phyloP scores from a whole-genome alignment of 2,113 vertebrate genomes.

The Toxotes chatareus region DNA sequence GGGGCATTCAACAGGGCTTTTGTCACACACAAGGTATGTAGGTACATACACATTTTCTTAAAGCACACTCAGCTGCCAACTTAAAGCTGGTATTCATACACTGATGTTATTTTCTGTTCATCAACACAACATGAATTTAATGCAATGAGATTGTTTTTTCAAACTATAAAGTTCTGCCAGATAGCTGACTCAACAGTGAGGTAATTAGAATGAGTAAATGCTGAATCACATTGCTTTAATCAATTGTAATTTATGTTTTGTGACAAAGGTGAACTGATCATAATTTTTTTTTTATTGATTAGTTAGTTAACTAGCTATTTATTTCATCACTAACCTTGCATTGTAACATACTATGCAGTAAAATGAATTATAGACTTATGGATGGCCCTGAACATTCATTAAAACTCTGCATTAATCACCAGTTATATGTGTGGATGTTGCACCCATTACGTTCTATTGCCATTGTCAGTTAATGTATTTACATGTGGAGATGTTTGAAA shows the following conservation, averaged over 20 bases:
- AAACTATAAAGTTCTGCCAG: conserved; percentile 30
- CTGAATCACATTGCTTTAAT: background rate
- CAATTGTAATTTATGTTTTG: background rate
- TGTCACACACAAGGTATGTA: background rate
- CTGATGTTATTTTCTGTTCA: conserved; percentile 40
- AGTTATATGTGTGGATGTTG: conserved; percentile 3
- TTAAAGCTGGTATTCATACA: conserved; percentile 10
- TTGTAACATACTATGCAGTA: background rate
- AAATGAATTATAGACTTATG: too few relatives aligned
- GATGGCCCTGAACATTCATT: background rate
- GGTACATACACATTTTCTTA: background rate
- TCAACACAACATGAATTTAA: conserved; percentile 19
- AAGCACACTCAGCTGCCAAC: conserved; percentile 3
- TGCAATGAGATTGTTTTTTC: too few relatives aligned
- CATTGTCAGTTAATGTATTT: background rate
- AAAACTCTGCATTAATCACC: background rate
- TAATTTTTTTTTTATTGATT: background rate
- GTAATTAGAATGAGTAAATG: background rate
- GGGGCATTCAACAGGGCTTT: background rate
- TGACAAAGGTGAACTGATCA: background rate
- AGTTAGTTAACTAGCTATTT: background rate
- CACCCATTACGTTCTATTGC: background rate
- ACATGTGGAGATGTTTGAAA: background rate
- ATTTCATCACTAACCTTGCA: background rate
- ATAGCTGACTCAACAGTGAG: conserved; percentile 12